Evolutionary conservation across 1,140 invertebrate genomes (phyloP).

Genomic region (Nasonia giraulti): DNA sequence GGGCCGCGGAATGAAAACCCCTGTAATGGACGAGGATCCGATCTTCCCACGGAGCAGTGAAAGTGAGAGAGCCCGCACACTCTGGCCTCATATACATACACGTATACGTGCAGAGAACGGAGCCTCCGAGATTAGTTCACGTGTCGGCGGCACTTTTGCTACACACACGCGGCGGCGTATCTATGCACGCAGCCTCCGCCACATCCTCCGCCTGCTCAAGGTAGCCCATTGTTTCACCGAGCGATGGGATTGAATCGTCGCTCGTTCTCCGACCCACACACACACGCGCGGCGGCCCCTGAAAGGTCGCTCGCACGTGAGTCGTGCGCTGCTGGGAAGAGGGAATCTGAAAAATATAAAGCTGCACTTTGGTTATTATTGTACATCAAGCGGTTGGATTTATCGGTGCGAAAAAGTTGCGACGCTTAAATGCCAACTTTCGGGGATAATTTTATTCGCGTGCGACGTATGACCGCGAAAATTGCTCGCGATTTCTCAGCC

Average conservation of each 20-base stretch:
- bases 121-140: conserved; percentile 3
- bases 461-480: conserved; percentile 5
- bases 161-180: neutral
- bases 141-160: conserved; percentile 15
- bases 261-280: neutral
- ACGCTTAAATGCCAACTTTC: neutral
- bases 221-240: conserved; percentile 63
- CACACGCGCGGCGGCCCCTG: neutral
- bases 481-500: conserved; percentile 26
- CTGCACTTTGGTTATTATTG: no score
- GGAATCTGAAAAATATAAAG: neutral
- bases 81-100: neutral
- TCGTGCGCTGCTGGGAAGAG: no score
- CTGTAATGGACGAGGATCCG: conserved; percentile 62
- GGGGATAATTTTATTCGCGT: neutral
- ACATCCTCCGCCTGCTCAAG: conserved; percentile 63
- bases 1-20: conserved; percentile 58
- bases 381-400: no score
- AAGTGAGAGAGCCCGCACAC: conserved; percentile 58
- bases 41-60: conserved; percentile 68
- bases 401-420: neutral
- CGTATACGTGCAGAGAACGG: neutral
- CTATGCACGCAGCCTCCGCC: conserved; percentile 56
- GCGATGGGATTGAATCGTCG: conserved; percentile 62
- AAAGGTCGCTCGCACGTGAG: neutral